These are phyloP conservation scores for Metridium senile DNA, from an alignment of 92 coral and sea anemone genomes.

Conservation along the genomic window DNA sequence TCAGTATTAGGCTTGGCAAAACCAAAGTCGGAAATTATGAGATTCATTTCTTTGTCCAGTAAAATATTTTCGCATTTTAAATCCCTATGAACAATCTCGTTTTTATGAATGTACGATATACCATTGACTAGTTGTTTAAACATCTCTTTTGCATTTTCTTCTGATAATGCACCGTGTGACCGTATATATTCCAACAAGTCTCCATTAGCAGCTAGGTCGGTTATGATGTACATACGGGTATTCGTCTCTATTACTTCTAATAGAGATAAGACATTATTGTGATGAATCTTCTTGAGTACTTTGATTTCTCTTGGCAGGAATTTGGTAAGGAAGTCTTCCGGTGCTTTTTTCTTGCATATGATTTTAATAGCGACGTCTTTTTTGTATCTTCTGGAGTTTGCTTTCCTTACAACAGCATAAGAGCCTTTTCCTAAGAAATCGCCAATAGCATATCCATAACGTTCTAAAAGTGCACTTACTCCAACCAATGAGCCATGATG, in stretches of 20 bases:
- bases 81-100: conserved; percentile 95
- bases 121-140: conserved; percentile 81
- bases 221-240: conserved; percentile 95
- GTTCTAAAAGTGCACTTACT: conserved; percentile 85
- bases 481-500: conserved; percentile 68
- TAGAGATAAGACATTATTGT: conserved; percentile 76
- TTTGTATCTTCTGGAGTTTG: conserved; percentile 88
- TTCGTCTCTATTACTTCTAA: conserved; percentile 97
- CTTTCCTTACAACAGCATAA: conserved; percentile 93
- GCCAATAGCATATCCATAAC: conserved; percentile 94
- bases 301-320: conserved; percentile 96
- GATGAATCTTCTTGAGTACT: conserved; percentile 84
- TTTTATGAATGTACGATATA: conserved; percentile 73
- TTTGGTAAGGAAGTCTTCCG: conserved; percentile 92
- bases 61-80: conserved; percentile 93
- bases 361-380: conserved; percentile 92
- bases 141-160: conserved; percentile 54
- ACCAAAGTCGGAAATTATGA: conserved; percentile 96
- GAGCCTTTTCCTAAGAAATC: conserved; percentile 97
- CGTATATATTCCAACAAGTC: conserved; percentile 89
- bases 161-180: conserved; percentile 79
- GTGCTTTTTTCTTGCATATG: conserved; percentile 98
- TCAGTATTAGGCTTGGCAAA: conserved; percentile 89
- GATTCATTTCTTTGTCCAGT: conserved; percentile 79
- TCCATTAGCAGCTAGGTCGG: conserved; percentile 90